phyloP scores from a whole-genome alignment of 2,888 invertebrate genomes.

The Sylvicola fuscatus region DNA sequence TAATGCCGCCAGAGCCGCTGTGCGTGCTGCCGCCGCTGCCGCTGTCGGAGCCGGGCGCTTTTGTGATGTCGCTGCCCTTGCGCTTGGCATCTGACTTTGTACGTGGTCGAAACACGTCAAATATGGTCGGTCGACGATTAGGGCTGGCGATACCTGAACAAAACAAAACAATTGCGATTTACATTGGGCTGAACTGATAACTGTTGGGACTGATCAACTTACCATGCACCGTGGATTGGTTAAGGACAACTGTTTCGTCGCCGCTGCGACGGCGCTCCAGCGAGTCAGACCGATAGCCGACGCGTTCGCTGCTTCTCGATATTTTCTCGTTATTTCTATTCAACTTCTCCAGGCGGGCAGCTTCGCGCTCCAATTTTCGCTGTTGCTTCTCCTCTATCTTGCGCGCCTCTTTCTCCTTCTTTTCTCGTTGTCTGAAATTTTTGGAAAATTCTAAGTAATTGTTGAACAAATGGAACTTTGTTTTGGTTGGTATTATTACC shows the following conservation, averaged over 20 bases:
- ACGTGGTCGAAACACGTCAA: conserved; percentile 60
- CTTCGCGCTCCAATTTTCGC: conserved; percentile 21
- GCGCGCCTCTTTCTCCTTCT: conserved; percentile 25
- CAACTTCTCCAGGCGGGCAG: conserved; percentile 24
- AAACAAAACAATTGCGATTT: too few relatives aligned
- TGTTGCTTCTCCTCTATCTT: conserved; percentile 24
- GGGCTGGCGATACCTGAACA: conserved; percentile 45
- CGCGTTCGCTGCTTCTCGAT: conserved; percentile 24
- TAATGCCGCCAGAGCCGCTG: conserved; percentile 29
- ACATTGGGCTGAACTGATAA: neutral
- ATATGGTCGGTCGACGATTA: conserved; percentile 49
- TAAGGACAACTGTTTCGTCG: conserved; percentile 21
- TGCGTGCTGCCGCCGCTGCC: conserved; percentile 16
- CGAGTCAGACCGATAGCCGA: conserved; percentile 22
- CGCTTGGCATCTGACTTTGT: conserved; percentile 43
- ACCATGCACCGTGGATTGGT: conserved; percentile 26
- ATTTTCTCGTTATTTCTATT: conserved; percentile 24
- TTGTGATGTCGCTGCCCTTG: conserved; percentile 8
- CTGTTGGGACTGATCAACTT: neutral
- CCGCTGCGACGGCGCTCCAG: conserved; percentile 23
- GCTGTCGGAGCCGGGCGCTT: conserved; percentile 12
- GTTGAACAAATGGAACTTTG: neutral
- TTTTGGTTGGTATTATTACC: conserved; percentile 1
- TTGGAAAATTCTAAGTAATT: neutral
- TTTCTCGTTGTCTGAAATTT: conserved; percentile 19